phyloP scores from a whole-genome alignment of 2,888 invertebrate genomes.

The Bombylius discolor region DNA sequence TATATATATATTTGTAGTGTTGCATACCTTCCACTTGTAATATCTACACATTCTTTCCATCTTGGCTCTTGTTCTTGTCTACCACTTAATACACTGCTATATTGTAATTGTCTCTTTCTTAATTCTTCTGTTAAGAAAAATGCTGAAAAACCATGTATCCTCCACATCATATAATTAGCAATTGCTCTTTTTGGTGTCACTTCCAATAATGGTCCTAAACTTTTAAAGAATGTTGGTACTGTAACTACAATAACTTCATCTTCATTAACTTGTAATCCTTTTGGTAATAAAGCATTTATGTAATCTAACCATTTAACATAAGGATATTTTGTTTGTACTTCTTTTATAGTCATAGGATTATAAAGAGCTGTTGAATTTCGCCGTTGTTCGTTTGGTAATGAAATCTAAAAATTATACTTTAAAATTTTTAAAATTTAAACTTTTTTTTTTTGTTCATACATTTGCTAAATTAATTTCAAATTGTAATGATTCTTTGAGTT shows the following conservation, averaged over 20 bases:
- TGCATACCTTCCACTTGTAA: slow-evolving; percentile 56
- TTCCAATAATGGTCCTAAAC: slow-evolving; percentile 50
- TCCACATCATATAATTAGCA: slow-evolving; percentile 90
- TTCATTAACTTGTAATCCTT: slow-evolving; percentile 45
- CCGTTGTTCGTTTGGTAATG: slow-evolving; percentile 76
- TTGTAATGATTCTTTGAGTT: slow-evolving; percentile 64
- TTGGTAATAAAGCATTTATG: slow-evolving; percentile 64
- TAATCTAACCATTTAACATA: slow-evolving; percentile 49
- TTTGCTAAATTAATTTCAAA: slow-evolving; percentile 88
- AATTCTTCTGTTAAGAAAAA: slow-evolving; percentile 68
- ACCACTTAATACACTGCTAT: slow-evolving; percentile 68
- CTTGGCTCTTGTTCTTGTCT: slow-evolving; percentile 73
- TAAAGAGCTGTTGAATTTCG: slow-evolving; percentile 84
- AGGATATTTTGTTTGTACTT: slow-evolving; percentile 62
- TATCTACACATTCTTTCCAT: slow-evolving; percentile 85
- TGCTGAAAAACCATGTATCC: slow-evolving; percentile 68
- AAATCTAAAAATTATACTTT: slow-evolving; percentile 47
- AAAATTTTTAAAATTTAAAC: not conserved
- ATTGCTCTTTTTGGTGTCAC: slow-evolving; percentile 49
- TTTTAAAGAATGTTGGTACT: slow-evolving; percentile 66
- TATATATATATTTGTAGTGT: not conserved
- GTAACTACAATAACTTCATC: slow-evolving; percentile 73
- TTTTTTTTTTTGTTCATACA: slow-evolving; percentile 37
- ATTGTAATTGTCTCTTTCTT: slow-evolving; percentile 64
- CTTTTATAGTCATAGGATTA: slow-evolving; percentile 74